Conservation (phyloP, 2,888 invertebrate species). For the Platycnemis pennipes region DNA sequence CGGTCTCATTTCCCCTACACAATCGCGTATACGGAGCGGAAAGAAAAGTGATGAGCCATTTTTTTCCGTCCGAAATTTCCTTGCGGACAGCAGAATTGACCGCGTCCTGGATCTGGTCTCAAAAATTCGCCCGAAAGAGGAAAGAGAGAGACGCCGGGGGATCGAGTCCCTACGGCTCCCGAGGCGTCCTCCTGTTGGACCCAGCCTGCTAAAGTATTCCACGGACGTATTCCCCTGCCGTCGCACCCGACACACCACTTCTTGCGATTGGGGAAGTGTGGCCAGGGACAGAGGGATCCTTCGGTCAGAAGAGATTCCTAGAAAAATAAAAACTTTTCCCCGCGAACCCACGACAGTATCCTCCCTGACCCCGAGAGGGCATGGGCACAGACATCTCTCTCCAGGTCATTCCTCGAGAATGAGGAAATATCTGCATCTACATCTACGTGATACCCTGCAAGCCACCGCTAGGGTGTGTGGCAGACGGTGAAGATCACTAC, state of each 20-base stretch:
- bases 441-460: too few species aligned
- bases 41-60: background rate
- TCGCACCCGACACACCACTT: background rate
- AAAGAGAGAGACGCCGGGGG: background rate
- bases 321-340: too few species aligned
- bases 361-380: background rate
- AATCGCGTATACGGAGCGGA: background rate
- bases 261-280: background rate
- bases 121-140: background rate
- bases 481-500: too few species aligned
- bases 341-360: too few species aligned
- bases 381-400: background rate
- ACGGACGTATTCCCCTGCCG: background rate
- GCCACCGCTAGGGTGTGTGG: too few species aligned
- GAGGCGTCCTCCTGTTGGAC: background rate
- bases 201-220: background rate
- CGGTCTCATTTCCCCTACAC: too few species aligned
- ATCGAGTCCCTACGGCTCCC: background rate
- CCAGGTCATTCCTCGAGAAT: background rate
- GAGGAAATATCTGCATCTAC: background rate
- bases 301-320: too few species aligned
- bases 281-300: background rate
- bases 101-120: background rate
- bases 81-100: background rate
- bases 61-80: background rate